These are phyloP conservation scores for Gasterosteus nipponicus DNA, from an alignment of 2,113 vertebrate genomes.

Conservation along the genomic window DNA sequence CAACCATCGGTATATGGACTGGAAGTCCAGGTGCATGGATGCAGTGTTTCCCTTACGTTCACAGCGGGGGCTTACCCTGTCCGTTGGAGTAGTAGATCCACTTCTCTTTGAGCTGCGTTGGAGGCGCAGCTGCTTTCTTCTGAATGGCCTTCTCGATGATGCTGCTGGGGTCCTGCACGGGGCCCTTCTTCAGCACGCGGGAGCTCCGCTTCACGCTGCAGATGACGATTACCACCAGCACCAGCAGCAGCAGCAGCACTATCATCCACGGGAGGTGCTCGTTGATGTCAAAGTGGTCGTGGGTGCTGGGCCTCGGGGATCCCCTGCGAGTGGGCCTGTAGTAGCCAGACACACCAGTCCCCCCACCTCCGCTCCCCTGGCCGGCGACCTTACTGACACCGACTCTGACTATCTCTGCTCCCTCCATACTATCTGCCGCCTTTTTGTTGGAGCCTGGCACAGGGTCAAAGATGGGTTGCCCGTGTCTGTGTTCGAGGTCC, in stretches of 20 bases:
- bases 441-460: slow-evolving; percentile 73
- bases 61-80: slow-evolving; percentile 84
- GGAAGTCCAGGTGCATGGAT: too few species aligned
- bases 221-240: slow-evolving; percentile 92
- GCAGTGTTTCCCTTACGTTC: too few species aligned
- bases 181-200: slow-evolving; percentile 92
- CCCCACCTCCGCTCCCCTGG: slow-evolving; percentile 60
- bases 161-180: slow-evolving; percentile 92
- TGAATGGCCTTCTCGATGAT: slow-evolving; percentile 94
- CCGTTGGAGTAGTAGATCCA: slow-evolving; percentile 96
- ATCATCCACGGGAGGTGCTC: slow-evolving; percentile 99
- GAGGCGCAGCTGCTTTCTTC: slow-evolving; percentile 84
- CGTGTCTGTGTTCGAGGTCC: slow-evolving; percentile 70
- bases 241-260: slow-evolving; percentile 92
- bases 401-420: slow-evolving; percentile 60
- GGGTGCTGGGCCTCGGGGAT: slow-evolving; percentile 82
- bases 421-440: slow-evolving; percentile 70
- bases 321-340: slow-evolving; percentile 87
- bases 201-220: slow-evolving; percentile 96
- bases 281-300: slow-evolving; percentile 95
- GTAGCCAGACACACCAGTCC: slow-evolving; percentile 45
- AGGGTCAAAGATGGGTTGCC: slow-evolving; percentile 37
- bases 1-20: too few species aligned
- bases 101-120: slow-evolving; percentile 88
- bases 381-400: slow-evolving; percentile 34